These are phyloP conservation scores for Rutpela maculata DNA, from an alignment of 2,888 invertebrate genomes.

Conservation along the genomic window DNA sequence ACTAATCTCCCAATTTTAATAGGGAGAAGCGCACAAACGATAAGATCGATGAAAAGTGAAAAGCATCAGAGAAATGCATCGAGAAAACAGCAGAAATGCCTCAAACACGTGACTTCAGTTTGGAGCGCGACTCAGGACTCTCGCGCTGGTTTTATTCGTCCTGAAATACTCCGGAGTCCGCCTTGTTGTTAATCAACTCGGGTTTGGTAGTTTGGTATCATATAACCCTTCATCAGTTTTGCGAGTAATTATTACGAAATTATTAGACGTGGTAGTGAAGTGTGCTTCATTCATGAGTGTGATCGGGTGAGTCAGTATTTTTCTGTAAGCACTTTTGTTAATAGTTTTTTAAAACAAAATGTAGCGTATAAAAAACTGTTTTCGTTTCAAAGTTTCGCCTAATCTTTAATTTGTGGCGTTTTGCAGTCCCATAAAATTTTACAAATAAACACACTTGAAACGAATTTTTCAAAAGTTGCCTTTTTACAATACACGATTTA, in stretches of 20 bases:
- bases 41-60: slow-evolving; percentile 38
- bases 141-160: slow-evolving; percentile 46
- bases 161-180: slow-evolving; percentile 24
- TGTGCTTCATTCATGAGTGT: slow-evolving; percentile 12
- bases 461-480: too few species aligned
- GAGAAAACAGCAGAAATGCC: slow-evolving; percentile 46
- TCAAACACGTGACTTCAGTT: slow-evolving; percentile 58
- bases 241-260: background rate
- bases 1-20: background rate
- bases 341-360: too few species aligned
- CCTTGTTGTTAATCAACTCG: slow-evolving; percentile 31
- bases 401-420: too few species aligned
- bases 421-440: too few species aligned
- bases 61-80: slow-evolving; percentile 45
- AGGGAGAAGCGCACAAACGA: slow-evolving; percentile 5
- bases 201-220: slow-evolving; percentile 11
- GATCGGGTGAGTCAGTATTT: background rate
- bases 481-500: too few species aligned
- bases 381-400: too few species aligned
- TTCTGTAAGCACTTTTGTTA: too few species aligned
- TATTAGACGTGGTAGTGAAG: slow-evolving; percentile 3
- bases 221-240: background rate
- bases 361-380: too few species aligned
- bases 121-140: slow-evolving; percentile 51
- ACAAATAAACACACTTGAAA: too few species aligned